A percentile compares a stretch with the other conserved stretches of the same genome.
Conservation (phyloP, 2,113 vertebrate genomes). For the Struthio camelus region DNA sequence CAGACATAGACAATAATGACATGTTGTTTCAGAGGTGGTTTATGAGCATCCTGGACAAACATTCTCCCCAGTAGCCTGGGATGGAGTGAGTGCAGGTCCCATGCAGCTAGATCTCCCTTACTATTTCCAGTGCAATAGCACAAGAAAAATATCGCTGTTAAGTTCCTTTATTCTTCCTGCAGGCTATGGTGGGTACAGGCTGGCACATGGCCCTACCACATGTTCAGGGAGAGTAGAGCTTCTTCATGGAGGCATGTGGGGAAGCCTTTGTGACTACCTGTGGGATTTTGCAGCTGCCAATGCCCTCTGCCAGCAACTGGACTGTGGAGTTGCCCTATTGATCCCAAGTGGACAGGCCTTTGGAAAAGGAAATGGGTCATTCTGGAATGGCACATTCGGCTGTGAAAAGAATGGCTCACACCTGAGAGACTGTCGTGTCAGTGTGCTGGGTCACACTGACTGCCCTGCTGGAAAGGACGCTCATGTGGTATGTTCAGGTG, state of each 20-base stretch:
- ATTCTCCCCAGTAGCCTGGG: neutral
- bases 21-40: neutral
- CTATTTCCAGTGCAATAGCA: neutral
- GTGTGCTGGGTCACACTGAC: neutral
- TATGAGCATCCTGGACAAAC: neutral
- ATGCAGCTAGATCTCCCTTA: neutral
- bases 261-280: constrained; percentile 52
- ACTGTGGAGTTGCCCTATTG: constrained; percentile 57
- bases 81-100: neutral
- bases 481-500: constrained; percentile 53
- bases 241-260: constrained; percentile 56
- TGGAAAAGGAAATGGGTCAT: neutral
- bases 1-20: neutral
- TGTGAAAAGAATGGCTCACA: constrained; percentile 26
- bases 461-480: constrained; percentile 48
- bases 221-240: constrained; percentile 75
- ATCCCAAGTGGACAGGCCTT: constrained; percentile 7
- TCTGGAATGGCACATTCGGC: constrained; percentile 54
- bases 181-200: constrained; percentile 56
- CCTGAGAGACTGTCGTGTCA: neutral
- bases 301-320: constrained; percentile 60
- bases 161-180: neutral
- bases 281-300: constrained; percentile 60
- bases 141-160: neutral
- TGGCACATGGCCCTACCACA: constrained; percentile 39